Evolutionary conservation across 2,113 vertebrate species (phyloP).

Genomic region (Lasiurus borealis): DNA sequence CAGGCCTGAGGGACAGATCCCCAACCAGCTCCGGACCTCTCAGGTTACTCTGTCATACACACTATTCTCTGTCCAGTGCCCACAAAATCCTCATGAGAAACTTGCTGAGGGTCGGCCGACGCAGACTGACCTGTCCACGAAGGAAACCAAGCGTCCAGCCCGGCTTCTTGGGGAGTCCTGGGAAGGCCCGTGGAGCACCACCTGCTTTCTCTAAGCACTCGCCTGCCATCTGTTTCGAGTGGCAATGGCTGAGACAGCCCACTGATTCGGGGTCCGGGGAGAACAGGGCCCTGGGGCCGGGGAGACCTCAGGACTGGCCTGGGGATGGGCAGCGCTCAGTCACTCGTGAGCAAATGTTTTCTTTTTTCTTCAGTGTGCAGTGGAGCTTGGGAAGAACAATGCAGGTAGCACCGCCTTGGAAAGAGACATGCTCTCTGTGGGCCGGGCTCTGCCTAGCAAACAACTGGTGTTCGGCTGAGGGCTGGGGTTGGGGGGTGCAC

Average conservation of each 20-base stretch:
- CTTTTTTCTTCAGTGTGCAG: not conserved
- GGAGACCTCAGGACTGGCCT: not conserved
- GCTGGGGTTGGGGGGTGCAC: accelerated
- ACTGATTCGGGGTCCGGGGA: not conserved
- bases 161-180: not conserved
- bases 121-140: not conserved
- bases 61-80: not conserved
- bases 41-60: slow-evolving; percentile 42
- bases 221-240: not conserved
- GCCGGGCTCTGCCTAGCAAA: not conserved
- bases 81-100: not conserved
- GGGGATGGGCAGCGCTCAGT: not conserved
- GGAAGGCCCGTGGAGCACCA: not conserved
- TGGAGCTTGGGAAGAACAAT: not conserved
- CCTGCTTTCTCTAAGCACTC: not conserved
- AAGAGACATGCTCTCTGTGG: not conserved
- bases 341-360: not conserved
- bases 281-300: not conserved
- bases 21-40: not conserved
- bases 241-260: not conserved
- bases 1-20: not conserved
- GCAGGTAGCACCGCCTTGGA: not conserved
- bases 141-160: not conserved
- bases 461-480: not conserved
- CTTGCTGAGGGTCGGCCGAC: not conserved